Conservation (phyloP, 2,113 vertebrate species). For the Menura novaehollandiae region DNA sequence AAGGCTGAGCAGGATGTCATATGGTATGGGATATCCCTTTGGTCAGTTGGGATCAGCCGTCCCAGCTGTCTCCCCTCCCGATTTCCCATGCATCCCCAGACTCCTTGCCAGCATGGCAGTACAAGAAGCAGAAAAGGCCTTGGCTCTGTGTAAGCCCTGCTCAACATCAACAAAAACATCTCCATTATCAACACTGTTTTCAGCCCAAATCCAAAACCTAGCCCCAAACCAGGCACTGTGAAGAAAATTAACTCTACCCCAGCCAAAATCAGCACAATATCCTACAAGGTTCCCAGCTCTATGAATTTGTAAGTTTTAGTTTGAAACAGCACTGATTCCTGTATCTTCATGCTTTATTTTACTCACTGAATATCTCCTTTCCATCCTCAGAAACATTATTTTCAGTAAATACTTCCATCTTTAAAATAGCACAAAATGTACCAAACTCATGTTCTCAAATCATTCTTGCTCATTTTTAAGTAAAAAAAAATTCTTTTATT, state of each 20-base stretch:
- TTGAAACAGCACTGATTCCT: not conserved
- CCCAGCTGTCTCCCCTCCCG: not conserved
- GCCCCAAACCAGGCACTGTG: not conserved
- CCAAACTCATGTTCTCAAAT: not conserved
- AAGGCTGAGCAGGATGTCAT: not conserved
- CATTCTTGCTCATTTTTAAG: not conserved
- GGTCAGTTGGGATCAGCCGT: not conserved
- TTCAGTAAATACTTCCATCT: not conserved
- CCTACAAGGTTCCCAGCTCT: not conserved
- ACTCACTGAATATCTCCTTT: not conserved
- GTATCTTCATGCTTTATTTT: not conserved
- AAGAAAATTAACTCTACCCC: not conserved
- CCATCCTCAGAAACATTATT: not conserved
- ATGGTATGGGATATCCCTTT: not conserved
- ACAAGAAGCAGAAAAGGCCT: not conserved
- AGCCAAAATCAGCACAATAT: not conserved
- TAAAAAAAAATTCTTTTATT: not conserved
- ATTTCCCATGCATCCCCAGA: not conserved
- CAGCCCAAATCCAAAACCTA: not conserved
- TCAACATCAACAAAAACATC: not conserved
- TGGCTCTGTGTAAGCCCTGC: not conserved
- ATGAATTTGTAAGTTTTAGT: not conserved
- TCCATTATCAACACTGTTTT: not conserved
- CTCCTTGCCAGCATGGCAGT: not conserved
- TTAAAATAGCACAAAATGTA: not conserved